Base-by-base conservation (phyloP, 2,113 vertebrate species). In the Amblyopsis rosae region DNA sequence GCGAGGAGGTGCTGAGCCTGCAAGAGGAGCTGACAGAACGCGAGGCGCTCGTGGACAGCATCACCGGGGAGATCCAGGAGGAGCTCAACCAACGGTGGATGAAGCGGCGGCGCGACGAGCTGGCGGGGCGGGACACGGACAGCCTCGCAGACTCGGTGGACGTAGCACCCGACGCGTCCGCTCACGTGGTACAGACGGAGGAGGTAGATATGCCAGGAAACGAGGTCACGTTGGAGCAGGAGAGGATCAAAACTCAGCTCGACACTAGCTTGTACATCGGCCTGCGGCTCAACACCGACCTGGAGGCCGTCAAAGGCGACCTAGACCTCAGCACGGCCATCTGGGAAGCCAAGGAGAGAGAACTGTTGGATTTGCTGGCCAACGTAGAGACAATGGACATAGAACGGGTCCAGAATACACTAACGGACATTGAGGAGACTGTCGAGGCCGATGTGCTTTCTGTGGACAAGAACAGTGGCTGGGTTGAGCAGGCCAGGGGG, bases 71-170 rank as follows among this genome's bases (percentile, higher is more conserved):
- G 90, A 94, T 98, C 80, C 96, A 98, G 76, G 93, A 96, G 90
- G 96, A 99, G 85, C 93, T 98, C 49, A 97, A 98, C 90, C 92
- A 91, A 56, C 84, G 96, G 69, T 98, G 96, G 96, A 98, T 97
- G 95, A 93, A 83, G 73, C 86, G 96, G 77, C 90, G 94, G 75
- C 91, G 90, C 69, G 94, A 94, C 70, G 94, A 94, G 82, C 87
- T 87, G 60, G 85, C 87, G 4, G 79, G 73, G 9, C 85, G 86
- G 58, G 91, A 91, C 70, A 16, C 73, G 0, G 91, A 92, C 41
- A 81, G 83, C 53, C 53, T 70, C 0, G 87, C 79, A 6, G 87
- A 87, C n/a, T 88, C 75, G 61, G 41, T 57, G 62, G 80, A 82
- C 12, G 32, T 66, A 3, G 13, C 57, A 3, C 26, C 53, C 4